These are phyloP conservation scores for Episyrphus balteatus DNA, from an alignment of 1,140 invertebrate species.

Conservation along the genomic window DNA sequence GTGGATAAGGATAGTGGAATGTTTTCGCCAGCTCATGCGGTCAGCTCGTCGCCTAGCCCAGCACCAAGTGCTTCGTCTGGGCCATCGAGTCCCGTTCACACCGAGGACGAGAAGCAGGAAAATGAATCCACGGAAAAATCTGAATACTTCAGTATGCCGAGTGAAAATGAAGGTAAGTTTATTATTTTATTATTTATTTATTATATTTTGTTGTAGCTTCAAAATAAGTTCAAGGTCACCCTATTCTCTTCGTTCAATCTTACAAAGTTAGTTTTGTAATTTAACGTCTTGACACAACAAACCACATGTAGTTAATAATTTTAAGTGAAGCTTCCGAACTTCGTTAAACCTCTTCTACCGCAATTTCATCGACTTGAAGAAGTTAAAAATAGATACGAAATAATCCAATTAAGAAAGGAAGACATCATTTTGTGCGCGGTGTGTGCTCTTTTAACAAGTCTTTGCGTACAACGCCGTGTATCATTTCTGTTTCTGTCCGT, in stretches of 20 bases:
- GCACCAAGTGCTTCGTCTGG: constrained; percentile 38
- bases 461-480: too few species aligned
- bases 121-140: constrained; percentile 42
- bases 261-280: too few species aligned
- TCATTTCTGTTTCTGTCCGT: not conserved
- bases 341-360: too few species aligned
- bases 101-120: constrained; percentile 43
- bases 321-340: too few species aligned
- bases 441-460: not conserved
- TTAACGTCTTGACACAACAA: too few species aligned
- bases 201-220: too few species aligned
- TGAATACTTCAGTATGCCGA: constrained; percentile 8
- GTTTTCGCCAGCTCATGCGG: constrained; percentile 7
- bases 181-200: too few species aligned
- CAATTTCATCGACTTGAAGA: too few species aligned
- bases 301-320: too few species aligned
- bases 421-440: not conserved
- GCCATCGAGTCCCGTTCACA: constrained; percentile 40
- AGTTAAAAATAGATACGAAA: not conserved
- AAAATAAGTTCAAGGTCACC: too few species aligned
- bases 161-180: constrained; percentile 36
- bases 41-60: constrained; percentile 21
- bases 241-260: too few species aligned
- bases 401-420: not conserved
- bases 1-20: not conserved